These are phyloP conservation scores for Cisticola juncidis DNA, from an alignment of 2,113 vertebrate species.

Conservation along the genomic window DNA sequence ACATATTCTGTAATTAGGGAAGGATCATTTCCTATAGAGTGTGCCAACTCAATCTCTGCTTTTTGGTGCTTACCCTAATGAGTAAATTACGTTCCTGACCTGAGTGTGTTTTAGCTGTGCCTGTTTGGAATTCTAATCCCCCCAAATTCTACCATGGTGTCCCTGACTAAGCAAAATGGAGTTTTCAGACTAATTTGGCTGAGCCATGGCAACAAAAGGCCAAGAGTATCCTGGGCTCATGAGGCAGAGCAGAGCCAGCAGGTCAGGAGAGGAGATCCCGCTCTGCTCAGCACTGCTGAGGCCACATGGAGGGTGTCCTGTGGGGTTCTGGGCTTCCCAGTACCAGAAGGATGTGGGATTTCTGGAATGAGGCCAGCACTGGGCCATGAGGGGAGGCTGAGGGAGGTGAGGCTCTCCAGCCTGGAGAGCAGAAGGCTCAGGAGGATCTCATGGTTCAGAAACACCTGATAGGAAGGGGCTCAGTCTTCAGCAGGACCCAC, in stretches of 20 bases:
- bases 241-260: neutral
- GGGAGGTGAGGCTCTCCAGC: neutral
- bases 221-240: neutral
- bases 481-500: neutral
- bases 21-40: neutral
- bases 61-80: neutral
- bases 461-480: neutral
- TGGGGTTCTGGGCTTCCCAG: neutral
- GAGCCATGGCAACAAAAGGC: neutral
- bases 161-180: neutral
- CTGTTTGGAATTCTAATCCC: neutral
- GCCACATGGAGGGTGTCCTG: rapidly evolving
- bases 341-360: neutral
- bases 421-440: neutral
- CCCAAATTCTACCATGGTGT: neutral
- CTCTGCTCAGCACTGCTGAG: neutral
- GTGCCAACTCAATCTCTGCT: neutral
- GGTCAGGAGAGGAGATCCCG: neutral
- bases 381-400: neutral
- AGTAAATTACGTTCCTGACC: neutral
- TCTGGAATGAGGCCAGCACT: neutral
- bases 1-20: neutral
- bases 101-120: neutral
- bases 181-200: neutral
- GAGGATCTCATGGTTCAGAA: neutral